Conservation (phyloP, 2,888 invertebrate genomes). For the Hoplodrina blanda region DNA sequence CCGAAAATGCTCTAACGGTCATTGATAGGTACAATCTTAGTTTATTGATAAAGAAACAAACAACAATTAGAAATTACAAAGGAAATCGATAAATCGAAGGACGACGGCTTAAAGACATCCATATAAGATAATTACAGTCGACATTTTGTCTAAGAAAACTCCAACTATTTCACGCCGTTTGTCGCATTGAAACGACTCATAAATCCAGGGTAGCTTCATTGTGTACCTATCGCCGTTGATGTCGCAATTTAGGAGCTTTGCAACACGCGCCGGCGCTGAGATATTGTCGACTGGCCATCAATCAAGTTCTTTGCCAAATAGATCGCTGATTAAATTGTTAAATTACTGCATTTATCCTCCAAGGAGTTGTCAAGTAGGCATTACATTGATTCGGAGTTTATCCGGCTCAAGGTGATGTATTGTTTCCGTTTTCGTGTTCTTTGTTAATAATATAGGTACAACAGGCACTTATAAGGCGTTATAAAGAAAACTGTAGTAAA, state of each 20-base stretch:
- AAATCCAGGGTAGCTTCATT: slow-evolving; percentile 78
- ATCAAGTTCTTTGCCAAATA: slow-evolving; percentile 83
- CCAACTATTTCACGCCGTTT: slow-evolving; percentile 64
- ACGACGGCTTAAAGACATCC: slow-evolving; percentile 37
- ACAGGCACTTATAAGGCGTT: background rate
- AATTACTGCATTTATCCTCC: slow-evolving; percentile 72
- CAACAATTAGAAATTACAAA: slow-evolving; percentile 12
- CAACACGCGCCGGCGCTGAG: slow-evolving; percentile 76
- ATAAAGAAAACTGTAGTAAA: background rate
- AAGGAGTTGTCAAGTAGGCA: slow-evolving; percentile 45
- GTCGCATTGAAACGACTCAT: slow-evolving; percentile 70
- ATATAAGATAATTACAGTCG: slow-evolving; percentile 64
- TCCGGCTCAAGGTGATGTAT: slow-evolving; percentile 53
- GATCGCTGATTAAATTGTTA: slow-evolving; percentile 84
- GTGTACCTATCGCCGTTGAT: slow-evolving; percentile 80
- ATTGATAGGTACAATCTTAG: background rate
- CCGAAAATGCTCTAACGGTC: background rate
- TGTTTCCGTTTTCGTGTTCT: slow-evolving; percentile 19
- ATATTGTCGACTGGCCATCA: slow-evolving; percentile 81
- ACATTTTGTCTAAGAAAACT: slow-evolving; percentile 62
- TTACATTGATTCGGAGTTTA: slow-evolving; percentile 52
- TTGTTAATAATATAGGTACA: slow-evolving; percentile 9
- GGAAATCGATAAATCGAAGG: slow-evolving; percentile 18
- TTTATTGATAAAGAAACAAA: slow-evolving; percentile 3
- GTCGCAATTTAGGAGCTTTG: slow-evolving; percentile 78